Conservation (phyloP, 1,140 invertebrate species). For the Calliopsis andreniformis region DNA sequence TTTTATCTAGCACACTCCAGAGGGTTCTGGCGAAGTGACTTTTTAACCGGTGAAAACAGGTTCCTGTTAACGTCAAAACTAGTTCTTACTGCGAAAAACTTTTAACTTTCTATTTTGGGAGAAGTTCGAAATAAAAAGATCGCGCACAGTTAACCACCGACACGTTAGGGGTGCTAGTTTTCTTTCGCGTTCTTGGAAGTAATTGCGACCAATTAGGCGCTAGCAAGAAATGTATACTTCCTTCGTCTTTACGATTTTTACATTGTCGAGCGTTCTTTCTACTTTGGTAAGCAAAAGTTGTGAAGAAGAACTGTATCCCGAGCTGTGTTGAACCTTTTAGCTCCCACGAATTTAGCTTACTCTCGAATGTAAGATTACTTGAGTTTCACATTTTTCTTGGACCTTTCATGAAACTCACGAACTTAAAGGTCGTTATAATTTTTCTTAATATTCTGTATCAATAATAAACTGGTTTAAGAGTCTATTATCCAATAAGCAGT, state of each 20-base stretch:
- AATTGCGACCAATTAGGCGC: constrained; percentile 21
- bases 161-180: neutral
- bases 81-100: constrained; percentile 14
- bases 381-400: no score
- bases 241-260: neutral
- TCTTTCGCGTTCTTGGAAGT: neutral
- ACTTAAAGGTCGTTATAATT: no score
- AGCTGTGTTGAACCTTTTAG: no score
- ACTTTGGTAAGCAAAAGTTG: no score
- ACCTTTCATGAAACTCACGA: no score
- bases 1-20: neutral
- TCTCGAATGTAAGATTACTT: no score
- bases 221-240: neutral
- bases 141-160: neutral
- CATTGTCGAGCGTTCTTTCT: neutral
- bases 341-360: no score
- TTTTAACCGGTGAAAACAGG: neutral
- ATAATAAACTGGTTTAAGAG: no score
- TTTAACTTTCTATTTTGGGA: constrained; percentile 12
- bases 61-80: constrained; percentile 33
- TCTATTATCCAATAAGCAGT: no score
- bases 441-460: no score
- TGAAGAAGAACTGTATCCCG: no score
- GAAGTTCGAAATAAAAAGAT: constrained; percentile 20
- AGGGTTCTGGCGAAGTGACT: neutral